Evolutionary conservation across 1,140 invertebrate genomes (phyloP).

Genomic region (Heliconius melpomene): DNA sequence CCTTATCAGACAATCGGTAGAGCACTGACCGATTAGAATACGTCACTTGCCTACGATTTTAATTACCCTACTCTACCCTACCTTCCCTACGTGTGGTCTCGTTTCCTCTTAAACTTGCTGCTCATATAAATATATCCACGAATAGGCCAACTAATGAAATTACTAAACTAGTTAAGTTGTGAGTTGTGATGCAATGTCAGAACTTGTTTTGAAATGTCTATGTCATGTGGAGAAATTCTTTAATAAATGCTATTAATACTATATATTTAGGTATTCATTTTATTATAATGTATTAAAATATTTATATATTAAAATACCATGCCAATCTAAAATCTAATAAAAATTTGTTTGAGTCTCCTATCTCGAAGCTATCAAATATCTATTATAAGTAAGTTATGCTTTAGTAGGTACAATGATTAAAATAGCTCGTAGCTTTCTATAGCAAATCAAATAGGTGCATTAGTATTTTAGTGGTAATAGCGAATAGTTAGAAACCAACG

Average conservation of each 20-base stretch:
- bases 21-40: conserved; percentile 73
- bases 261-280: background rate
- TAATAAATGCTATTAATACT: background rate
- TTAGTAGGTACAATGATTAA: background rate
- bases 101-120: conserved; percentile 27
- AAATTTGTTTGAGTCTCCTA: conserved; percentile 7
- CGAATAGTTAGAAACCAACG: conserved; percentile 28
- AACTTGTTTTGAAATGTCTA: conserved; percentile 27
- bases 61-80: conserved; percentile 48
- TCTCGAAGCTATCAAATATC: background rate
- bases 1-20: conserved; percentile 67
- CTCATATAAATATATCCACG: conserved; percentile 1
- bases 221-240: conserved; percentile 6
- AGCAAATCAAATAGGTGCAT: background rate
- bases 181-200: conserved; percentile 8
- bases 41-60: conserved; percentile 63
- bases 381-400: background rate
- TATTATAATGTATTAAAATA: background rate
- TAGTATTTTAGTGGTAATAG: conserved; percentile 1
- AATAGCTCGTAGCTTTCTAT: background rate
- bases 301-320: background rate
- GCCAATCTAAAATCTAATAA: background rate
- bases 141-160: conserved; percentile 22
- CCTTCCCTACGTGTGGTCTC: conserved; percentile 22
- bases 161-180: conserved; percentile 26